Evolutionary conservation across 1,140 invertebrate species (phyloP).

Genomic region (Samia ricini): DNA sequence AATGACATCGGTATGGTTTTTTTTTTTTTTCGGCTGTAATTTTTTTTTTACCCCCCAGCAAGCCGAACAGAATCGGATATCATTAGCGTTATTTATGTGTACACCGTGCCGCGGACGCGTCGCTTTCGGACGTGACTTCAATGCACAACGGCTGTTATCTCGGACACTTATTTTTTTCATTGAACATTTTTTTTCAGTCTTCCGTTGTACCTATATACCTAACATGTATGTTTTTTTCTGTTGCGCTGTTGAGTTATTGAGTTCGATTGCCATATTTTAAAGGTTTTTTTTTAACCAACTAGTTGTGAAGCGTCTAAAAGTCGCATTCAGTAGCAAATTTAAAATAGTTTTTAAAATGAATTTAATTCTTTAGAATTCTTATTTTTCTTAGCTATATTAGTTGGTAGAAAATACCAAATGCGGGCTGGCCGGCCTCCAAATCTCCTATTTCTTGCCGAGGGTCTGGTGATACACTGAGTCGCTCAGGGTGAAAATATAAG

Average conservation of each 20-base stretch:
- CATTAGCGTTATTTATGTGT: conserved; percentile 69
- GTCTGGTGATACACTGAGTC: too few relatives aligned
- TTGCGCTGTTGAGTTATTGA: not conserved
- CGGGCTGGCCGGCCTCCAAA: too few relatives aligned
- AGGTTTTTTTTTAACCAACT: not conserved
- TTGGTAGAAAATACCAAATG: too few relatives aligned
- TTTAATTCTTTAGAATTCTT: too few relatives aligned
- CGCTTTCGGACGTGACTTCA: conserved; percentile 46
- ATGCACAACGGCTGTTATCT: conserved; percentile 37
- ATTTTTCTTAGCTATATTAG: too few relatives aligned
- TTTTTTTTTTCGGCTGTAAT: not conserved
- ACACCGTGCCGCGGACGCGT: conserved; percentile 43
- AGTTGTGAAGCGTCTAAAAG: not conserved
- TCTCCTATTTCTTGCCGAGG: too few relatives aligned
- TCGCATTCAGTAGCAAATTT: too few relatives aligned
- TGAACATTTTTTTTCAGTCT: conserved; percentile 46
- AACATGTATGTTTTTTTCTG: not conserved
- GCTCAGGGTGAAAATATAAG: too few relatives aligned
- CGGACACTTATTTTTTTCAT: conserved; percentile 42
- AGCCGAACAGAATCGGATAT: conserved; percentile 53
- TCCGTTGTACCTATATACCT: too few relatives aligned
- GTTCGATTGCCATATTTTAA: not conserved
- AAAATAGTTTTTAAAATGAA: too few relatives aligned
- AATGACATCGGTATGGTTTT: conserved; percentile 1
- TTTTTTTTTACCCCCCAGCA: conserved; percentile 47